phyloP scores from a whole-genome alignment of 2,113 vertebrate genomes.

The Pterocles orientalis region DNA sequence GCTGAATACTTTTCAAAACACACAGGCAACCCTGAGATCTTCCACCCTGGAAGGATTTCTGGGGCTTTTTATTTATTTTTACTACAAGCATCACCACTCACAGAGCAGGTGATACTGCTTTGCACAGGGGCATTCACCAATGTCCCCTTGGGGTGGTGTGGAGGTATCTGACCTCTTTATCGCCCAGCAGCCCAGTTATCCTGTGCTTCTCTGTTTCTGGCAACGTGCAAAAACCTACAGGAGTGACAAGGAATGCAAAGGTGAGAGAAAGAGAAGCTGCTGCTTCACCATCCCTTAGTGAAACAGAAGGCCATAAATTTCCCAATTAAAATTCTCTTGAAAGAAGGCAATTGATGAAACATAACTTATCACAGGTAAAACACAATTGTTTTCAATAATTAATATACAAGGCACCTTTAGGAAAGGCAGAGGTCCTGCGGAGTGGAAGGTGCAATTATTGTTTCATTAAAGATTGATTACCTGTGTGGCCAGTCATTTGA shows the following conservation, averaged over 20 bases:
- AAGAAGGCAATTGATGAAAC: neutral
- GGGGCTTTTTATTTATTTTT: neutral
- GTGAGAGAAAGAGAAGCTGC: neutral
- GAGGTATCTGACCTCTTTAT: neutral
- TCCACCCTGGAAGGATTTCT: neutral
- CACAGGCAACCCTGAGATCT: neutral
- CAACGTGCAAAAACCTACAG: neutral
- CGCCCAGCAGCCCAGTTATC: neutral
- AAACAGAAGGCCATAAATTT: neutral
- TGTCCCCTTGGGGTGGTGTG: accelerated
- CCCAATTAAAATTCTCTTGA: neutral
- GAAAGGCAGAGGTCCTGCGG: neutral
- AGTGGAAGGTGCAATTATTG: conserved; percentile 58
- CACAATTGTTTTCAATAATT: conserved; percentile 22
- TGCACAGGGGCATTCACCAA: neutral
- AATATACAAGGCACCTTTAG: neutral
- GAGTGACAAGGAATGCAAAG: neutral
- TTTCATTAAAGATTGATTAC: conserved; percentile 75
- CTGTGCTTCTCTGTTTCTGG: neutral
- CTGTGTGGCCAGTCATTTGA: conserved; percentile 39
- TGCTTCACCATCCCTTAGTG: neutral
- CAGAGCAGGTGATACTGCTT: neutral
- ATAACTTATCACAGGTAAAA: neutral
- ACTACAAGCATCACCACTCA: neutral
- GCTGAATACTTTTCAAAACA: neutral